Percentiles rank a stretch among this genome's conserved stretches.
Evolutionary conservation across 1,140 invertebrate species (phyloP).

Genomic region (Eupristina koningsbergeri): DNA sequence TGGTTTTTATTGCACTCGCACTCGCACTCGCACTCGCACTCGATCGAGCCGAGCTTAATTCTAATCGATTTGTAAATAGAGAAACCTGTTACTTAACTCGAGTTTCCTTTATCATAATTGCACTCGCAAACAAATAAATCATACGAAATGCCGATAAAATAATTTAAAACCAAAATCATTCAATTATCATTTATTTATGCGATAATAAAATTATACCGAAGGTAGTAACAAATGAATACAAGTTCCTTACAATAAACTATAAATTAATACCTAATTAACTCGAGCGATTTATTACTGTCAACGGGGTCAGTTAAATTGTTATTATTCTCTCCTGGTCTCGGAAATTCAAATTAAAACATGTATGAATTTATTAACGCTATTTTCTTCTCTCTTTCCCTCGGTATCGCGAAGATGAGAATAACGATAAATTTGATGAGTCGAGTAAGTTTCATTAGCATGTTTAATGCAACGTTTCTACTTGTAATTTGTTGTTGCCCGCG

Average conservation of each 20-base stretch:
- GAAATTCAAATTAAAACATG: neutral
- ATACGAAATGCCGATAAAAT: neutral
- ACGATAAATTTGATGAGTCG: neutral
- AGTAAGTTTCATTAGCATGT: slow-evolving; percentile 1
- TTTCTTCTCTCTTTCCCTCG: neutral
- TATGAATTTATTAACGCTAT: neutral
- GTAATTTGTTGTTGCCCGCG: neutral
- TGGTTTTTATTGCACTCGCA: neutral
- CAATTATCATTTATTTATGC: neutral
- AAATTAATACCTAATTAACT: neutral
- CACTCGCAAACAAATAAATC: neutral
- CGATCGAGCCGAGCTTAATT: neutral
- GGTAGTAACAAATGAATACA: no score
- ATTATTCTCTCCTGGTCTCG: neutral
- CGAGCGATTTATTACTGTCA: neutral
- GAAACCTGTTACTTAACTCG: neutral
- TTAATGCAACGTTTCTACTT: neutral
- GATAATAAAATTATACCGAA: neutral
- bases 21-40: neutral
- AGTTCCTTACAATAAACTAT: neutral
- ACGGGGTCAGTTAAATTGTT: neutral
- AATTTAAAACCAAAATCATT: neutral
- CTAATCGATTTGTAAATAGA: neutral
- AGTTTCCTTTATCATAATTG: neutral
- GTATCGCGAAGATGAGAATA: neutral